These are phyloP conservation scores for Mustela lutreola DNA, from an alignment of 2,113 vertebrate genomes.

Conservation along the genomic window DNA sequence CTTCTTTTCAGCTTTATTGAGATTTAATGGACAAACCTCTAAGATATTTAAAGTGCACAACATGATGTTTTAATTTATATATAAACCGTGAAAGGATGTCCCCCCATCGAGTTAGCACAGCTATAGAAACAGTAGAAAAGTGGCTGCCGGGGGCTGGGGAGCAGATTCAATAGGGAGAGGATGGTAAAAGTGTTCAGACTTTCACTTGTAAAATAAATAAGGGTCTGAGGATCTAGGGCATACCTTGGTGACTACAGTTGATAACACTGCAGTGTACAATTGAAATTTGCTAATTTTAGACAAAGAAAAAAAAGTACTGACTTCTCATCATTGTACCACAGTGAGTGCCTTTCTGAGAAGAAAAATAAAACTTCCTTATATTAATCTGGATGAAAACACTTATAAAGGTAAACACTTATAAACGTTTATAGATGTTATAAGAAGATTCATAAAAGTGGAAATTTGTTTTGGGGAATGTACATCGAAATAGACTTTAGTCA, in stretches of 20 bases:
- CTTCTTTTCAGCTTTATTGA: neutral
- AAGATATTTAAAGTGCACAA: neutral
- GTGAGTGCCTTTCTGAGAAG: neutral
- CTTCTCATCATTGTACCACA: neutral
- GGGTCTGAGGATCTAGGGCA: neutral
- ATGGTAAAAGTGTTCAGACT: neutral
- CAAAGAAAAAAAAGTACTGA: neutral
- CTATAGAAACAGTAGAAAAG: neutral
- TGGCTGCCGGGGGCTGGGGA: neutral
- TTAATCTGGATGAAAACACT: neutral
- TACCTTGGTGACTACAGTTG: neutral
- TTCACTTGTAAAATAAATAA: neutral
- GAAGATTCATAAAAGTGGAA: neutral
- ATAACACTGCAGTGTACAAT: neutral
- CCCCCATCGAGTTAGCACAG: neutral
- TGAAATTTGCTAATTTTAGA: neutral
- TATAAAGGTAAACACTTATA: neutral
- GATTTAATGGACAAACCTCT: neutral
- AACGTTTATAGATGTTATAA: too few relatives aligned
- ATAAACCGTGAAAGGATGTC: neutral
- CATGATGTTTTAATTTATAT: neutral
- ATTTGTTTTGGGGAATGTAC: neutral
- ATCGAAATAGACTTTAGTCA: slow-evolving; percentile 1
- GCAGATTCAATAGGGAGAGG: neutral
- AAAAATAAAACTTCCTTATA: neutral